These are phyloP conservation scores for Manis javanica DNA, from an alignment of 2,797 vertebrate species.

Conservation along the genomic window DNA sequence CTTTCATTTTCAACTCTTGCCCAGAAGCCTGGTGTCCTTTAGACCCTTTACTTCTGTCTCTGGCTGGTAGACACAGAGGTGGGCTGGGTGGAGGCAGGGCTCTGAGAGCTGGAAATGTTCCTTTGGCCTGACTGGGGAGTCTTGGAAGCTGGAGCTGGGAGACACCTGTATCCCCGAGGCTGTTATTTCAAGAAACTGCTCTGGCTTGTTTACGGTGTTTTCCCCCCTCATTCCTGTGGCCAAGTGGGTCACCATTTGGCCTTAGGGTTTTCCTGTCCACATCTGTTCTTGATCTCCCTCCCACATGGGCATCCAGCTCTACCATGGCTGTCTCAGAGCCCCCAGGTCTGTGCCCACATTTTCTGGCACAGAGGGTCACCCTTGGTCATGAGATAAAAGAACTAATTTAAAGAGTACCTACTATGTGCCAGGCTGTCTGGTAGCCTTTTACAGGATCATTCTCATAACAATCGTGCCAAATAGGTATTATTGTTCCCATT, in stretches of 20 bases:
- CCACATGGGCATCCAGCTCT: neutral
- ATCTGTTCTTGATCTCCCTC: neutral
- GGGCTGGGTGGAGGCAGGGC: neutral
- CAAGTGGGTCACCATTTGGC: slow-evolving; percentile 50
- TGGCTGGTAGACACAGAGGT: neutral
- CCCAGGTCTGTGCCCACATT: neutral
- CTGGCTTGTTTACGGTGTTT: neutral
- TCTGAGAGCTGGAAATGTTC: neutral
- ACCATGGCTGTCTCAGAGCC: neutral
- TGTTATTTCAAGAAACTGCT: neutral
- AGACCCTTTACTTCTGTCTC: neutral
- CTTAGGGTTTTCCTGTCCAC: slow-evolving; percentile 8
- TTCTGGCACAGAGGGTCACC: neutral
- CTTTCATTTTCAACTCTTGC: neutral
- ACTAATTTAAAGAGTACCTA: neutral
- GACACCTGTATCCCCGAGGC: neutral
- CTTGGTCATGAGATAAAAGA: neutral
- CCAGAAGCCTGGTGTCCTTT: neutral
- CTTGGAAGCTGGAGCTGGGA: neutral
- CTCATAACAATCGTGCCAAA: neutral
- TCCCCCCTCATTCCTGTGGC: slow-evolving; percentile 1
- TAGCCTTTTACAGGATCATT: neutral
- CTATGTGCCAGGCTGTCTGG: neutral
- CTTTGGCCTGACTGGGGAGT: neutral
- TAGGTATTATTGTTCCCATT: neutral